phyloP scores from a whole-genome alignment of 1,140 invertebrate genomes.

The Diorhabda sublineata region DNA sequence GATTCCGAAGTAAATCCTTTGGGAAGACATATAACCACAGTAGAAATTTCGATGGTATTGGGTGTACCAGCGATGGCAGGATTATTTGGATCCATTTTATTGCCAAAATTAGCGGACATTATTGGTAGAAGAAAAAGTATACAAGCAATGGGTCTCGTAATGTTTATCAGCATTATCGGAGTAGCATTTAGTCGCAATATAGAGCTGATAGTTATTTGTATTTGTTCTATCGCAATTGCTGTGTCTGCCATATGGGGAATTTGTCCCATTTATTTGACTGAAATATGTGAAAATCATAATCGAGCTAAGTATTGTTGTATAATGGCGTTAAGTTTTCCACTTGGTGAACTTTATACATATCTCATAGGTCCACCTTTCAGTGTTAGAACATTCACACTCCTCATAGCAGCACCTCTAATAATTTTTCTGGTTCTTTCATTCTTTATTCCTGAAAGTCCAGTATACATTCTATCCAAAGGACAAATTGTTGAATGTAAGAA shows the following conservation, averaged over 20 bases:
- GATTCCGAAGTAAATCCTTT: conserved; percentile 30
- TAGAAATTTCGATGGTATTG: conserved; percentile 72
- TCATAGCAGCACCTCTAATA: conserved; percentile 45
- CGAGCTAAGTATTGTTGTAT: conserved; percentile 28
- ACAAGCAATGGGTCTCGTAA: conserved; percentile 43
- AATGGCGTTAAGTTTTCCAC: conserved; percentile 28
- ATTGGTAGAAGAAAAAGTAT: conserved; percentile 48
- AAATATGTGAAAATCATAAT: conserved; percentile 45
- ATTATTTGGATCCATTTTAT: conserved; percentile 43
- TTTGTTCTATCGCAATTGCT: conserved; percentile 44
- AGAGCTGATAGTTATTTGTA: conserved; percentile 38
- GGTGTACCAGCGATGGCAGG: conserved; percentile 74
- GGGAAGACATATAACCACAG: conserved; percentile 43
- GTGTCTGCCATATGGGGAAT: conserved; percentile 48
- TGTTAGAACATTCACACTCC: conserved; percentile 53
- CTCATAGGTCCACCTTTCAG: conserved; percentile 54
- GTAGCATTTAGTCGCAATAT: conserved; percentile 42
- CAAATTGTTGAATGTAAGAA: conserved; percentile 56
- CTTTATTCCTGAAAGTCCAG: conserved; percentile 71
- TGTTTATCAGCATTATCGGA: conserved; percentile 14
- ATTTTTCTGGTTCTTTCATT: conserved; percentile 49
- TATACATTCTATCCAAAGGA: conserved; percentile 58
- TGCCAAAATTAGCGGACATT: conserved; percentile 42
- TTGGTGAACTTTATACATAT: conserved; percentile 47
- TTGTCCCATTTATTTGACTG: conserved; percentile 50